phyloP scores from a whole-genome alignment of 1,140 invertebrate species.

The Thereuonema tuberculata region DNA sequence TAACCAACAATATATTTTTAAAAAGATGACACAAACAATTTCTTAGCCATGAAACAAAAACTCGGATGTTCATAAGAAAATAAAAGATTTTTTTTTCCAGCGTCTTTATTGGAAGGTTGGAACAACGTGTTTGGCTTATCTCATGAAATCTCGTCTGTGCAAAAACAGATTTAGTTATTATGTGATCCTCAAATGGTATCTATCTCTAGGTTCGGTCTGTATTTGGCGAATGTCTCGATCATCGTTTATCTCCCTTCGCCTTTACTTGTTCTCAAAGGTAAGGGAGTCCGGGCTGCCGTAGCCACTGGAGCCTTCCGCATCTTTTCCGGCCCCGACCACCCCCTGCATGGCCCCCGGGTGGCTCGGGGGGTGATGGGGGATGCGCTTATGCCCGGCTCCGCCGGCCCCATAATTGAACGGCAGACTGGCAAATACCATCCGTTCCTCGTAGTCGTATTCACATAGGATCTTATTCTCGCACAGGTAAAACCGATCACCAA shows the following conservation, averaged over 20 bases:
- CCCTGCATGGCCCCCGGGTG: slow-evolving; percentile 74
- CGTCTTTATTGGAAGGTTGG: too few species aligned
- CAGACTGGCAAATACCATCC: slow-evolving; percentile 77
- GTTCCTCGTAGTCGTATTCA: slow-evolving; percentile 85
- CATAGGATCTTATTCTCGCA: slow-evolving; percentile 88
- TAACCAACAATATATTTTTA: too few species aligned
- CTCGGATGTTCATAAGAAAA: too few species aligned
- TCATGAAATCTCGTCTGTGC: too few species aligned
- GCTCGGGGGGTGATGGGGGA: slow-evolving; percentile 83
- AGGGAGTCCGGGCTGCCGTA: slow-evolving; percentile 21
- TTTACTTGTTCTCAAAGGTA: slow-evolving; percentile 12
- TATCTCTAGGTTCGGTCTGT: too few species aligned
- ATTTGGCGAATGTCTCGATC: too few species aligned
- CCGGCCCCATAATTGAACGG: slow-evolving; percentile 29
- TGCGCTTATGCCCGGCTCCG: not conserved
- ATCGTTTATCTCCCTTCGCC: not conserved
- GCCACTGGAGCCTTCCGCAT: slow-evolving; percentile 21
- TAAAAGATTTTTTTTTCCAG: too few species aligned
- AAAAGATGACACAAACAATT: too few species aligned
- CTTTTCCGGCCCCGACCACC: slow-evolving; percentile 39
- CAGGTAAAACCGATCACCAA: slow-evolving; percentile 80
- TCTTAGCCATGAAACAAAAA: too few species aligned
- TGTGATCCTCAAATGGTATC: too few species aligned
- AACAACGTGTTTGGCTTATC: too few species aligned
- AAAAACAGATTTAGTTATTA: too few species aligned